Evolutionary conservation across 2,113 vertebrate species (phyloP), one percentile per base, ranked within the genome.

Genomic region (Tychaedon coryphoeus): DNA sequence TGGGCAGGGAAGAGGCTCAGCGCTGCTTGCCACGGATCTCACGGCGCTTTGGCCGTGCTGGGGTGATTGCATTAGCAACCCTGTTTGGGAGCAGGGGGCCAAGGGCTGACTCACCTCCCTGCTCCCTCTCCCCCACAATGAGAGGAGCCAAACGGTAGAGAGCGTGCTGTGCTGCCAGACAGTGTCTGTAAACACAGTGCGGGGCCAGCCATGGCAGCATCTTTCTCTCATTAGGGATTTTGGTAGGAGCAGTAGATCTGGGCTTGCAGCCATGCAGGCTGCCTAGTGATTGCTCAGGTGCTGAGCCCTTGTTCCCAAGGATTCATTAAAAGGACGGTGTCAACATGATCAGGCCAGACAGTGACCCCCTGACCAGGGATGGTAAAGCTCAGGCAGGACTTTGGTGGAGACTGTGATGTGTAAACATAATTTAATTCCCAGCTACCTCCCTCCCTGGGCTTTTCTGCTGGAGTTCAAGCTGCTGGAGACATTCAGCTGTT

Each of bases 181-280:
- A 29, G 89, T 34, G 91, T 98, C 97, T 97, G 96, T 98, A 97
- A 95, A 97, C 97, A 95, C 84, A 38, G 57, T 3, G 1, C 16
- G 2, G 79, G 97, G 97, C 98, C 97, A 98, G 97, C 78, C 64
- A 91, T 96, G 94, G 98, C 97, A 98, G 98, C 97, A 98, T 98
- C 98, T 98, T 98, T 97, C 98, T 98, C 98, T 98, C 98, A 97
- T 98, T 98, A 98, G 93, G 90, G 93, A 72, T 93, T 97, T 97
- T 97, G 76, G 88, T 96, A 96, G 96, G 97, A 97, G 94, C 93
- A 92, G 95, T 74, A 94, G 96, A 93, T 93, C 93, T 65, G 71
- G 96, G 97, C 84, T 88, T 19, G 43, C 92, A 67, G 96, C 97
- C 79, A 95, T 1, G 2, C 43, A 31, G 65, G 34, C 92, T 88